These are phyloP conservation scores for Brachionus calyciflorus DNA, from an alignment of 1,140 invertebrate genomes.

Conservation along the genomic window DNA sequence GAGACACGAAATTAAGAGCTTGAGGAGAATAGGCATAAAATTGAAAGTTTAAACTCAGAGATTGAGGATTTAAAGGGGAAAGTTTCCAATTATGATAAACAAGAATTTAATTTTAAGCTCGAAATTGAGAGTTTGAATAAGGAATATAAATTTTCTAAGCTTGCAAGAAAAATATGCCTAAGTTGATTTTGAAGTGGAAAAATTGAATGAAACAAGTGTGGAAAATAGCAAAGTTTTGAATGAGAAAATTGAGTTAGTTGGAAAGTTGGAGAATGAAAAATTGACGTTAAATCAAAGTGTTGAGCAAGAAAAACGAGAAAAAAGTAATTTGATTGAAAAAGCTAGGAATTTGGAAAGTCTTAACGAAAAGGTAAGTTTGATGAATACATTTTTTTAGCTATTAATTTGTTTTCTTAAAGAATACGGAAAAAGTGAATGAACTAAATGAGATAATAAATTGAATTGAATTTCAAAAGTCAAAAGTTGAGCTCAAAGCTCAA, in stretches of 20 bases:
- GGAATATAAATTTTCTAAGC: conserved; percentile 2
- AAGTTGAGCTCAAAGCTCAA: background rate
- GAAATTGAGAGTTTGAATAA: conserved; percentile 37
- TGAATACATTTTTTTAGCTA: background rate
- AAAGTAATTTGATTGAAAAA: background rate
- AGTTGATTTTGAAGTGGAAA: conserved; percentile 8
- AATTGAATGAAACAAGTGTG: background rate
- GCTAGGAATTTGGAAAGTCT: background rate
- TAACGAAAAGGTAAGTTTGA: background rate
- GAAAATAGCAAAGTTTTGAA: background rate
- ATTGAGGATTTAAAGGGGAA: conserved; percentile 2
- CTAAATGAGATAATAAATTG: background rate
- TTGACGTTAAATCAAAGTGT: background rate
- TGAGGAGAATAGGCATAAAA: background rate
- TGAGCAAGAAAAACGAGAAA: conserved; percentile 1
- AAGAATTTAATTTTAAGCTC: conserved; percentile 19
- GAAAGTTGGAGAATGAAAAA: conserved; percentile 9
- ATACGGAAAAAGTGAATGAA: background rate
- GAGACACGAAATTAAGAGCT: background rate
- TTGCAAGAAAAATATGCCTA: conserved; percentile 41
- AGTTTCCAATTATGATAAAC: background rate
- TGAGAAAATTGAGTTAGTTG: background rate
- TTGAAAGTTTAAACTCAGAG: background rate
- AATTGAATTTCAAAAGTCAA: background rate
- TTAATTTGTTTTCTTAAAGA: background rate